Percentiles rank a stretch among this genome's conserved stretches.
These are phyloP conservation scores for Synanthedon tipuliformis DNA, from an alignment of 2,888 invertebrate species.

Conservation along the genomic window DNA sequence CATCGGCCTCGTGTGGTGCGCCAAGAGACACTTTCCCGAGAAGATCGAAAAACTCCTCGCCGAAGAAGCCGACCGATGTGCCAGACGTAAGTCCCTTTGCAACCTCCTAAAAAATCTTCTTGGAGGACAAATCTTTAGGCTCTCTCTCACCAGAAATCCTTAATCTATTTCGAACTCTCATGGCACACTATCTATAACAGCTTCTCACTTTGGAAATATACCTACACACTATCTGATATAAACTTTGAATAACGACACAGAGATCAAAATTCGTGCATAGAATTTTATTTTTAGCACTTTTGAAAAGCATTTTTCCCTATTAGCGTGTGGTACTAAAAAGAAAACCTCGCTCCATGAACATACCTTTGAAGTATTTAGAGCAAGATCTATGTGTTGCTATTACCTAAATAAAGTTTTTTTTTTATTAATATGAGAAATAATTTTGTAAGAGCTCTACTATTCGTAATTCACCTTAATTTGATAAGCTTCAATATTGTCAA, in stretches of 20 bases:
- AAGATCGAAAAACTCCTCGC: conserved; percentile 85
- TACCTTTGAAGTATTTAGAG: too few relatives aligned
- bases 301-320: not conserved
- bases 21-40: conserved; percentile 87
- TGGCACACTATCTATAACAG: conserved; percentile 19
- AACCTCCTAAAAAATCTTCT: conserved; percentile 3
- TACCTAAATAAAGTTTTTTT: not conserved
- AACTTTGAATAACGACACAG: too few relatives aligned
- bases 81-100: conserved; percentile 68
- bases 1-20: conserved; percentile 85
- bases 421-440: not conserved
- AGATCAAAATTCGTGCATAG: too few relatives aligned
- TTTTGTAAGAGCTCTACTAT: conserved; percentile 4
- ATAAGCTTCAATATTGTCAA: conserved; percentile 35
- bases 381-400: too few relatives aligned
- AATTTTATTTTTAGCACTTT: too few relatives aligned
- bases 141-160: conserved; percentile 11
- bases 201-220: conserved; percentile 16
- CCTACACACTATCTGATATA: too few relatives aligned
- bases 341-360: too few relatives aligned
- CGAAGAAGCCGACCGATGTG: conserved; percentile 81
- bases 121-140: conserved; percentile 48
- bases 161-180: conserved; percentile 11
- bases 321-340: too few relatives aligned
- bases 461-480: conserved; percentile 25